Conservation (phyloP, 2,113 vertebrate genomes). For the Sminthopsis crassicaudata region DNA sequence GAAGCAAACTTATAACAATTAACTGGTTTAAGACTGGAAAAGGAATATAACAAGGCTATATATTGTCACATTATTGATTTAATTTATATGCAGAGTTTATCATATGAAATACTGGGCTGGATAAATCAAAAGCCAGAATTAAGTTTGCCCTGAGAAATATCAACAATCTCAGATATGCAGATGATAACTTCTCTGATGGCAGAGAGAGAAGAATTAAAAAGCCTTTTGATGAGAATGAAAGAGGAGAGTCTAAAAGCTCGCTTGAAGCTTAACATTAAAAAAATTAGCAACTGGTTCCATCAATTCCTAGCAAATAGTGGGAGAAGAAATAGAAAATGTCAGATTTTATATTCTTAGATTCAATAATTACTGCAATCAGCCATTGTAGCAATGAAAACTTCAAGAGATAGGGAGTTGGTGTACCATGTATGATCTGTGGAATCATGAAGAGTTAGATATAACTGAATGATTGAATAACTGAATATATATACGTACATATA, state of each 20-base stretch:
- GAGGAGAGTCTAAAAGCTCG: background rate
- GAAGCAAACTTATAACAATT: background rate
- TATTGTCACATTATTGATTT: background rate
- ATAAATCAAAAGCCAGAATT: background rate
- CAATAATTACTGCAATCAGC: background rate
- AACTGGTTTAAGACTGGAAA: background rate
- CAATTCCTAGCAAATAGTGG: background rate
- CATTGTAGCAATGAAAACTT: background rate
- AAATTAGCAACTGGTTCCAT: background rate
- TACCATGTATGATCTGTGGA: background rate
- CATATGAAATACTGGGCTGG: background rate
- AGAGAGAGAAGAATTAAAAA: no score
- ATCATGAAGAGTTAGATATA: background rate
- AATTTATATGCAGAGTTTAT: background rate
- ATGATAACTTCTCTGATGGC: background rate
- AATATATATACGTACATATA: background rate
- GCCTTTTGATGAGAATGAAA: background rate
- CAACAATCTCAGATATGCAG: background rate
- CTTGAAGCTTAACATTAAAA: background rate
- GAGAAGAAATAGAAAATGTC: background rate
- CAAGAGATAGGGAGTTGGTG: background rate
- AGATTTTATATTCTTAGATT: background rate
- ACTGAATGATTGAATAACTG: background rate
- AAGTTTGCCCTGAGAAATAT: background rate
- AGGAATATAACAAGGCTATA: background rate